Evolutionary conservation across 1,140 invertebrate genomes (phyloP).

Genomic region (Ericerus pela): DNA sequence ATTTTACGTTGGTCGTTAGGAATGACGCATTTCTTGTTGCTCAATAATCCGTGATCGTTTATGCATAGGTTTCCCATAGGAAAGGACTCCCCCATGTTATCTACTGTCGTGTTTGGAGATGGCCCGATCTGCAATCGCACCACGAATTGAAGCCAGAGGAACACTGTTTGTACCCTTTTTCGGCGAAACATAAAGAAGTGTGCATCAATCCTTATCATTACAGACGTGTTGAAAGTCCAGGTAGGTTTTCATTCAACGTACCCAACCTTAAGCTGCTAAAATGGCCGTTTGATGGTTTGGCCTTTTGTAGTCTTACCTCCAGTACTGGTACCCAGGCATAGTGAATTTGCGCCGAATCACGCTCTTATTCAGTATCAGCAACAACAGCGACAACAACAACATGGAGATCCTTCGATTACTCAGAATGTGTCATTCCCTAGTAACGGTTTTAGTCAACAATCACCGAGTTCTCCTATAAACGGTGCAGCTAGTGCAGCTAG

Average conservation of each 20-base stretch:
- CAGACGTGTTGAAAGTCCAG: constrained; percentile 78
- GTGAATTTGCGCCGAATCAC: constrained; percentile 81
- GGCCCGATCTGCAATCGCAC: constrained; percentile 93
- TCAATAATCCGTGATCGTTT: neutral
- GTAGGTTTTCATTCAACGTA: constrained; percentile 22
- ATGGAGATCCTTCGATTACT: neutral
- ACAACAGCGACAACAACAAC: constrained; percentile 21
- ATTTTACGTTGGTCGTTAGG: no score
- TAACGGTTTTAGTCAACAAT: neutral
- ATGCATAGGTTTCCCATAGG: constrained; percentile 66
- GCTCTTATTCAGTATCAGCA: constrained; percentile 77
- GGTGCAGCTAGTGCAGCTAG: neutral
- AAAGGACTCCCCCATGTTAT: constrained; percentile 95
- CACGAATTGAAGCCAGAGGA: constrained; percentile 90
- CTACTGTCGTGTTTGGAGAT: constrained; percentile 94
- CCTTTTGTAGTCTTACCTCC: constrained; percentile 64
- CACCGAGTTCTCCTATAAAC: neutral
- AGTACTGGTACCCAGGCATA: constrained; percentile 84
- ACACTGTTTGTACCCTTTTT: constrained; percentile 84
- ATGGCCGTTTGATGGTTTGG: neutral
- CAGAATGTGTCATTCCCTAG: neutral
- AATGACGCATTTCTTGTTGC: no score
- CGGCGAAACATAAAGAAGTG: constrained; percentile 89
- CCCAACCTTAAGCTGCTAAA: no score
- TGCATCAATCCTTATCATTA: constrained; percentile 99